Evolutionary conservation across 2,797 vertebrate species (phyloP).

Genomic region (Apogon talboti): DNA sequence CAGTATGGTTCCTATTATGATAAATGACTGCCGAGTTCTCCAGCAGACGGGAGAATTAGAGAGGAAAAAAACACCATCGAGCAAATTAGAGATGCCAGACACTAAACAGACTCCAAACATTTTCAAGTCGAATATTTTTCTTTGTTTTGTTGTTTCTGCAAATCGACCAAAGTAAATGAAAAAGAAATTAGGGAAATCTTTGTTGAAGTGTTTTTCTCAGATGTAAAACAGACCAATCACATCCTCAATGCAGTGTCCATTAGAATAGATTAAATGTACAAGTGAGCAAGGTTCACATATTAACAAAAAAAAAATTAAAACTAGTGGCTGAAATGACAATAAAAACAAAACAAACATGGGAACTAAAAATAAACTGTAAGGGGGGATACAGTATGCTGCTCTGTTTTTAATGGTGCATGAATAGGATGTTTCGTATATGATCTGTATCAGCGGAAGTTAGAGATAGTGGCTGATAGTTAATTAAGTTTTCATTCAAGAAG

Average conservation of each 20-base stretch:
- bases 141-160: constrained; percentile 65
- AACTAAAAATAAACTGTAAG: no score
- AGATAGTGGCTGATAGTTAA: no score
- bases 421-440: no score
- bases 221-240: constrained; percentile 49
- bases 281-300: no score
- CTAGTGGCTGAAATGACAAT: no score
- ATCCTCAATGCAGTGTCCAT: constrained; percentile 18
- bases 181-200: constrained; percentile 45
- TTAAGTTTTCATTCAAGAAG: no score
- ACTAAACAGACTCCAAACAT: constrained; percentile 57
- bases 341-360: no score
- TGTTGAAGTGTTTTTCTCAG: constrained; percentile 45
- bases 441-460: no score
- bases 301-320: no score
- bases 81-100: constrained; percentile 49
- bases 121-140: constrained; percentile 37
- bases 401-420: no score
- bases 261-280: constrained; percentile 30
- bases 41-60: constrained; percentile 42
- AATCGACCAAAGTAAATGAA: constrained; percentile 61
- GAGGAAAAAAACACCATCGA: constrained; percentile 26
- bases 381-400: no score
- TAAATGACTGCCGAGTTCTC: constrained; percentile 49
- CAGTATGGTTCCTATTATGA: constrained; percentile 54